phyloP scores from a whole-genome alignment of 1,140 invertebrate genomes.

The Colletes latitarsis region DNA sequence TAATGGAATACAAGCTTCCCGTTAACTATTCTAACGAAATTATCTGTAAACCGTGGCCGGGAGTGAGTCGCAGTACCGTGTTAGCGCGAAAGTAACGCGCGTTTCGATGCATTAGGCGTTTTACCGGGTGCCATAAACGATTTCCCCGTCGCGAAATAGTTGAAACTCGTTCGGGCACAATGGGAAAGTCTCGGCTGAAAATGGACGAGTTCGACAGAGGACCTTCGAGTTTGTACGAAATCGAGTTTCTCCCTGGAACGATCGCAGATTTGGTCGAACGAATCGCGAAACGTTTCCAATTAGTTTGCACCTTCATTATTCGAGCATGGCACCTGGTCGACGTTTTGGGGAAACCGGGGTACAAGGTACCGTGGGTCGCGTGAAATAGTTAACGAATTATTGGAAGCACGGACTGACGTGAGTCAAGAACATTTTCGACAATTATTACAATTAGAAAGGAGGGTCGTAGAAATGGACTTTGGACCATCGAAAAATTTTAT shows the following conservation, averaged over 20 bases:
- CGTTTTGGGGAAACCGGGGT: not conserved
- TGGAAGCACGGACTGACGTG: too few species aligned
- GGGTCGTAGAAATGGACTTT: too few species aligned
- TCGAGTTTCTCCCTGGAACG: not conserved
- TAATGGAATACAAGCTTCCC: conserved; percentile 70
- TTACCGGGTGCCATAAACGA: conserved; percentile 23
- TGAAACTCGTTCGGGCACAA: conserved; percentile 24
- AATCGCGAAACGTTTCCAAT: conserved; percentile 24
- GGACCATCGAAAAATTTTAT: too few species aligned
- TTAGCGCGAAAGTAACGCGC: conserved; percentile 62
- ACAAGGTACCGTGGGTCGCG: too few species aligned
- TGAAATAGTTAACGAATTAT: too few species aligned
- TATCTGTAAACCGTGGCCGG: conserved; percentile 68
- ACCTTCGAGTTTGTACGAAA: not conserved
- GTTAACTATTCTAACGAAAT: conserved; percentile 71
- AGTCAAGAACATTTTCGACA: too few species aligned
- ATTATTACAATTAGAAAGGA: too few species aligned
- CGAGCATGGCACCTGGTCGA: not conserved
- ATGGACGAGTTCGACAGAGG: conserved; percentile 17
- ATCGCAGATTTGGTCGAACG: too few species aligned
- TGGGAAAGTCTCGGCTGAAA: conserved; percentile 13
- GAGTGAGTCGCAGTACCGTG: not conserved
- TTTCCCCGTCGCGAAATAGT: conserved; percentile 25
- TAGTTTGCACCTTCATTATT: conserved; percentile 12
- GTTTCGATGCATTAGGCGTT: conserved; percentile 23